A percentile compares a stretch with the other conserved stretches of the same genome.
Conservation (phyloP, 2,888 invertebrate genomes). For the Parasteatoda lunata region DNA sequence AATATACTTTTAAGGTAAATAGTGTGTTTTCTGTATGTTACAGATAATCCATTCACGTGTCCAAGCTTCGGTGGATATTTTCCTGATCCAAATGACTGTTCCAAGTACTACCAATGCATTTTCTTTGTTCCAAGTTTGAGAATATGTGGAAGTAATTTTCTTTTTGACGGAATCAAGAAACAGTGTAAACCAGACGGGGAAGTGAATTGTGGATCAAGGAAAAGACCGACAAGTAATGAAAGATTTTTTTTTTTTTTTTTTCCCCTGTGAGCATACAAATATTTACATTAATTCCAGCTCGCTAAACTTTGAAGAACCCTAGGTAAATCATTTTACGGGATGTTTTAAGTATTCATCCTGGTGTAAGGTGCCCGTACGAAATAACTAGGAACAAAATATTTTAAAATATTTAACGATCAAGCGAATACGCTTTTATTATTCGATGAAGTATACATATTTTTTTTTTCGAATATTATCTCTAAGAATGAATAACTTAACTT, state of each 20-base stretch:
- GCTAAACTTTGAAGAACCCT: too few species aligned
- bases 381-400: too few species aligned
- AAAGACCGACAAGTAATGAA: constrained; percentile 26
- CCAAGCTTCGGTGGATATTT: constrained; percentile 2
- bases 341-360: too few species aligned
- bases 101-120: constrained; percentile 27
- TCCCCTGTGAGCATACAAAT: not conserved
- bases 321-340: too few species aligned
- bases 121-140: not conserved
- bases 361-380: too few species aligned
- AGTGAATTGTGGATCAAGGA: constrained; percentile 31
- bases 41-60: constrained; percentile 8
- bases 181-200: not conserved
- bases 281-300: too few species aligned
- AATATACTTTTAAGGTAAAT: too few species aligned
- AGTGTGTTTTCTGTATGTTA: not conserved
- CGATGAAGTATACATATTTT: too few species aligned
- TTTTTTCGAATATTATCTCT: too few species aligned
- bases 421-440: too few species aligned
- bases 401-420: too few species aligned
- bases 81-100: constrained; percentile 19
- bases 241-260: not conserved
- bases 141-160: not conserved
- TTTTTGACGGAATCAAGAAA: constrained; percentile 14
- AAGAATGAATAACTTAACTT: too few species aligned